Base-by-base conservation (phyloP, 2,888 invertebrate genomes). In the Meganola albula region DNA sequence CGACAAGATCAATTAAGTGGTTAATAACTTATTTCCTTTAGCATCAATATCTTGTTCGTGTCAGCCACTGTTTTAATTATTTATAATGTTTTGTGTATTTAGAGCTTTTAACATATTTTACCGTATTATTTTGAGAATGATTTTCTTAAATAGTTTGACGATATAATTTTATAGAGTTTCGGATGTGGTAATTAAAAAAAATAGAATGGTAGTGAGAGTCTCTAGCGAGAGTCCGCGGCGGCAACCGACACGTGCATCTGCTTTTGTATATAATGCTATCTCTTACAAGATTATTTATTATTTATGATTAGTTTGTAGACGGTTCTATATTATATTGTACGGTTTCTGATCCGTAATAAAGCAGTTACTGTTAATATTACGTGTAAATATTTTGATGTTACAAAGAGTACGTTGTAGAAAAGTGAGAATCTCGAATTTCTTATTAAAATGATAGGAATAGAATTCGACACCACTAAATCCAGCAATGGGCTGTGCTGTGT, bases 181-280 rank as follows among this genome's bases (percentile, higher is more conserved):
- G n/a, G n/a, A n/a, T n/a, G n/a, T n/a, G n/a, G n/a, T n/a, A n/a
- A n/a, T n/a, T n/a, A n/a, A n/a, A n/a, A n/a, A n/a, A n/a, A n/a
- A n/a, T n/a, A n/a, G n/a, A n/a, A n/a, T n/a, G n/a, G n/a, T n/a
- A n/a, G n/a, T n/a, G n/a, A 44, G 38, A 52, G 48, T 44, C 49
- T 51, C 41, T 54, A 51, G 48, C 36, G 58, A 56, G 59, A 57
- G 53, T 53, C 32, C 38, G 53, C 50, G 53, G 41, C 40, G 43
- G 42, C 48, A 47, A 60, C 54, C 58, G 63, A 62, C 57, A 59
- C 56, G 71, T 72, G 78, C 74, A 61, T 64, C 59, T 71, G 85
- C 84, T 84, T 85, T 59, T 85, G 85, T 85, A 85, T 38, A 85
- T 83, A 83, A 54, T 67, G 82, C 84, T 79, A 61, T 76, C 68